Evolutionary conservation across 2,888 invertebrate genomes (phyloP), one percentile per base, ranked within the genome.

Genomic region (Drosophila multiciliata): DNA sequence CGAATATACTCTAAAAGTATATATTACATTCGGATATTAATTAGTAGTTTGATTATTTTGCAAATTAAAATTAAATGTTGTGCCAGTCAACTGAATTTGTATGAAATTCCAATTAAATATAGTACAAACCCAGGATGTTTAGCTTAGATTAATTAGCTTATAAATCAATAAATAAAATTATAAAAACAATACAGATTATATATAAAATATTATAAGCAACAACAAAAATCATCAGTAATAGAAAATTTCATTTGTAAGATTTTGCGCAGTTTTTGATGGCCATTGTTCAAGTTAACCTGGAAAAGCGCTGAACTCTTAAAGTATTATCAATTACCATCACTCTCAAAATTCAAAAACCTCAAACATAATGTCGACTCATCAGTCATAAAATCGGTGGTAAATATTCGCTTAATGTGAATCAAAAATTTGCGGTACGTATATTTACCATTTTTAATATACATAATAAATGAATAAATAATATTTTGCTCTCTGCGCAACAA

Each of bases 351-450:
- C 12, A 50, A 29, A 58, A 17, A 48, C 29, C 29, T 48, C 45
- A 12, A 45, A 1, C 15, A 50, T 59, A 70, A 23, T 32, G 23
- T 20, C 42, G 8, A 20, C 52, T 79, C 80, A 79, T 79, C 50
- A 50, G 15, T 20, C 48, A 20, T 36, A 26, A 38, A 76, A 48
- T 52, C 59, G 12, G 29, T 42, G 58, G 57, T 66, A 66, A 79
- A 74, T 59, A 62, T 62, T 59, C 36, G 29, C 26, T 55, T 61
- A 50, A 73, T 38, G 50, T 80, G 80, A 71, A 59, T 26, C 17
- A 35, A 71, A 66, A 45, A 15, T 42, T 64, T 70, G 61, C 42
- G n/a, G 11, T 11, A 35, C 15, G n/a, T 35, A 68, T 40, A 57
- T 42, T 42, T 42, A 35, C 33, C 20, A 42, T 50, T 52, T 52